Evolutionary conservation across 2,797 vertebrate genomes (phyloP), one percentile per base, ranked within the genome.

Genomic region (Ctenosaura bakeri): DNA sequence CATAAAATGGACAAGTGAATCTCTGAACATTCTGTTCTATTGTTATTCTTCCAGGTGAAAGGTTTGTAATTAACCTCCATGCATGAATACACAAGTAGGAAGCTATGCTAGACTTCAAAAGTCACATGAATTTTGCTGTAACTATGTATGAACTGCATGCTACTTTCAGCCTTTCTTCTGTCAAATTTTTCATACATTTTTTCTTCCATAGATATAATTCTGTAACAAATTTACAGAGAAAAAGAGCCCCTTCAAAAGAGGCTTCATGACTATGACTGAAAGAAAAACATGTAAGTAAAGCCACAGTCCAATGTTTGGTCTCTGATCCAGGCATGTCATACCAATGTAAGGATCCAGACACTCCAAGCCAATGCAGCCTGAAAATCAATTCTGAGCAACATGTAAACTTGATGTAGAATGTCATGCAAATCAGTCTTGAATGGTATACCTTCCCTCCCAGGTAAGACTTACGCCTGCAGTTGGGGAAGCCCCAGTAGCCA

Each of bases 401-500:
- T 59, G 52, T 29, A 71, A 46, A 64, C 3, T n/a, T 26, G 22
- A 9, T 1, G 7, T 42, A 26, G 18, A 6, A 42, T 8, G 26
- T 3, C 20, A 52, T 2, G 69, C 0, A 4, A 2, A 80, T 46
- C 0, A 3, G 26, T 0, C 0, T 16, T 3, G 46, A 80, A 18
- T 42, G 8, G 73, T 64, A 9, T 16, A 26, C 16, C 0, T 29
- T 64, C 46, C 22, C 56, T 69, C 71, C n/a, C 7, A 22, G 0
- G 46, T 81, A 64, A 69, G 38, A 98, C 99, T 98, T 97, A 99
- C 99, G 98, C 89, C 98, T 98, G 95, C 99, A 99, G 96, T 94
- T 98, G 92, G 99, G 99, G 95, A 99, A 99, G 26, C 99, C 99
- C 97, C 98, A 99, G 97, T 98, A 98, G 64, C 99, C 99, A 0